Conservation (phyloP, 1,140 invertebrate species). For the Belonocnema kinseyi region DNA sequence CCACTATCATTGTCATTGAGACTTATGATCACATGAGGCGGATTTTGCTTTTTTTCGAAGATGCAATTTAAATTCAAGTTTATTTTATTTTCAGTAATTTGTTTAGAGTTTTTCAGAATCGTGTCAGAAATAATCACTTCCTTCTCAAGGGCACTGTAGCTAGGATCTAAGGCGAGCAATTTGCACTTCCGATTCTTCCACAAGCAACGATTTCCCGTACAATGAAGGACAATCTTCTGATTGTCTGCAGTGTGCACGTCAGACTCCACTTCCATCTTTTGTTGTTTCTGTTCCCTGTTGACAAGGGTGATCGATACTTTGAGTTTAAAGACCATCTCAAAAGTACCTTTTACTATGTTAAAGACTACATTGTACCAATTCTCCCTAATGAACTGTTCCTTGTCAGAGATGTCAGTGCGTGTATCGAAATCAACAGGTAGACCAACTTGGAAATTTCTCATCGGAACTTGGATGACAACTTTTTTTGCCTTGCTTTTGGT, state of each 20-base stretch:
- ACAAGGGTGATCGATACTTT: conserved; percentile 46
- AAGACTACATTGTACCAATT: conserved; percentile 55
- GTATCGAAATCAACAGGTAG: conserved; percentile 47
- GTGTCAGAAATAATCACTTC: conserved; percentile 61
- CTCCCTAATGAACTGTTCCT: conserved; percentile 38
- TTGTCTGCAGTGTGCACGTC: conserved; percentile 63
- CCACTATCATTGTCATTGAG: conserved; percentile 43
- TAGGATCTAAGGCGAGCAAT: conserved; percentile 39
- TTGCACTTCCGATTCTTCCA: conserved; percentile 57
- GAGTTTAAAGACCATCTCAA: conserved; percentile 62
- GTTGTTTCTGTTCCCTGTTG: conserved; percentile 58
- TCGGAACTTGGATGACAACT: conserved; percentile 17
- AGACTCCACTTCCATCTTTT: conserved; percentile 59
- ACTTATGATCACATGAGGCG: conserved; percentile 42
- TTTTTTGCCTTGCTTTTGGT: conserved; percentile 33
- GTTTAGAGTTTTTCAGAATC: conserved; percentile 40
- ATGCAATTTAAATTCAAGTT: conserved; percentile 56
- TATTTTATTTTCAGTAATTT: conserved; percentile 22
- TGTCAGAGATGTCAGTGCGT: conserved; percentile 39
- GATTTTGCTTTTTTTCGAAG: conserved; percentile 45
- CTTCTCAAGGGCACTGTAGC: conserved; percentile 53
- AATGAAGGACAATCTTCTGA: conserved; percentile 51
- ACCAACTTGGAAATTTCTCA: conserved; percentile 44
- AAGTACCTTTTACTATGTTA: conserved; percentile 56
- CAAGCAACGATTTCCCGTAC: conserved; percentile 54